phyloP scores from a whole-genome alignment of 2,113 vertebrate species.

The Gadus macrocephalus region DNA sequence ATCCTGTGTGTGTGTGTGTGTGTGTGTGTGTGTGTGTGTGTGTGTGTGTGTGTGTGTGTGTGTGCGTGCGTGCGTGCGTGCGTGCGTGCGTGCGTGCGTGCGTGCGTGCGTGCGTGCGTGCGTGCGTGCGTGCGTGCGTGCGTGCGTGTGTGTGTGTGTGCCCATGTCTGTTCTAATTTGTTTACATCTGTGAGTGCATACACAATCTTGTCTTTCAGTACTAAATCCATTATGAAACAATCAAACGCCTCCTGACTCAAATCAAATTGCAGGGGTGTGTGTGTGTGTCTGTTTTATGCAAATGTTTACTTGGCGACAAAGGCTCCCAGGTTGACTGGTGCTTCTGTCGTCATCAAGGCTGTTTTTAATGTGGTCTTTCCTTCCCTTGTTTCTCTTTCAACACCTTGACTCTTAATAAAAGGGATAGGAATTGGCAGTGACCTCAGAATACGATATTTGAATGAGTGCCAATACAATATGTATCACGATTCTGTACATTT shows the following conservation, averaged over 20 bases:
- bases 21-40: slow-evolving; percentile 12
- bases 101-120: slow-evolving; percentile 13
- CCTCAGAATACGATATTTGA: background rate
- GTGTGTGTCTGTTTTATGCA: too few relatives aligned
- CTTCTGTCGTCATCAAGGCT: too few relatives aligned
- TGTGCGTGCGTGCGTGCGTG: slow-evolving; percentile 19
- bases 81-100: slow-evolving; percentile 7
- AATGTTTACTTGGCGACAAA: too few relatives aligned
- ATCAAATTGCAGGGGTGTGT: too few relatives aligned
- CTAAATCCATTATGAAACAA: too few relatives aligned
- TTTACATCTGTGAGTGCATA: slow-evolving; percentile 6
- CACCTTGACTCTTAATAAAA: too few relatives aligned
- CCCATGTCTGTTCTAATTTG: slow-evolving; percentile 8
- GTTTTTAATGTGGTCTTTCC: too few relatives aligned
- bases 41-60: slow-evolving; percentile 7
- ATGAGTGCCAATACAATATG: background rate
- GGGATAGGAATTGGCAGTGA: background rate
- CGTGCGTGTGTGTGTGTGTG: slow-evolving; percentile 18
- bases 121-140: slow-evolving; percentile 1
- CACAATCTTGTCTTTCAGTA: too few relatives aligned
- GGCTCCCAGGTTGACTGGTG: too few relatives aligned
- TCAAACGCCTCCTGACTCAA: too few relatives aligned
- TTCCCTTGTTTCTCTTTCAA: too few relatives aligned
- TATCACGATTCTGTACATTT: background rate
- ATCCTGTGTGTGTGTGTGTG: slow-evolving; percentile 37